These are phyloP conservation scores for Caenorhabditis wallacei DNA, from an alignment of 2,888 invertebrate species.

Conservation along the genomic window DNA sequence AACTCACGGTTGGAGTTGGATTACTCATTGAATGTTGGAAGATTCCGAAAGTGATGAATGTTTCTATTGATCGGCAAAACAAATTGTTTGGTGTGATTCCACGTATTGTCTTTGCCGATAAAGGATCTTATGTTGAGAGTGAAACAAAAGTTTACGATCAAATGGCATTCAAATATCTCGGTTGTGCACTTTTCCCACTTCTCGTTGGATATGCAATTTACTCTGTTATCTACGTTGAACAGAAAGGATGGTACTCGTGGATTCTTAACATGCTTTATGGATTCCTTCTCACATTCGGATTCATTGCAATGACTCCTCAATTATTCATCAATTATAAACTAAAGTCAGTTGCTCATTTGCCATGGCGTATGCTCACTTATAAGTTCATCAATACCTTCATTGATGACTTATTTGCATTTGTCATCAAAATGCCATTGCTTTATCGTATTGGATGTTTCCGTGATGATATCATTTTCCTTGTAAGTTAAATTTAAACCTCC, in stretches of 20 bases:
- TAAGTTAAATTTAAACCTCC: slow-evolving; percentile 84
- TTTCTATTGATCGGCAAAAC: slow-evolving; percentile 82
- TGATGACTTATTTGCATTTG: slow-evolving; percentile 99
- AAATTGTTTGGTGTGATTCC: slow-evolving; percentile 90
- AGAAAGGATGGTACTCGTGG: slow-evolving; percentile 98
- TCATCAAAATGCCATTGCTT: slow-evolving; percentile 99
- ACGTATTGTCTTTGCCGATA: slow-evolving; percentile 90
- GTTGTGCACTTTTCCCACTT: slow-evolving; percentile 96
- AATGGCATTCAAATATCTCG: slow-evolving; percentile 94
- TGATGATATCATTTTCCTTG: slow-evolving; percentile 98
- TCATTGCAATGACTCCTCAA: slow-evolving; percentile 99
- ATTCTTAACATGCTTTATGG: slow-evolving; percentile 97
- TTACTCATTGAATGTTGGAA: slow-evolving; percentile 99
- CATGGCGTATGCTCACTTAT: slow-evolving; percentile 99
- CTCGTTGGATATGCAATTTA: slow-evolving; percentile 95
- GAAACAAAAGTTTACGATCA: slow-evolving; percentile 95
- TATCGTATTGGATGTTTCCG: slow-evolving; percentile 97
- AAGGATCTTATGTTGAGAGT: slow-evolving; percentile 96
- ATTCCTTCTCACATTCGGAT: slow-evolving; percentile 96
- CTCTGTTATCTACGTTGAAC: slow-evolving; percentile 95
- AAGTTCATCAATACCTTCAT: slow-evolving; percentile 99
- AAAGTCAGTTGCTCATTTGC: slow-evolving; percentile 98
- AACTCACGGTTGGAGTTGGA: slow-evolving; percentile 94
- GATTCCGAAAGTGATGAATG: slow-evolving; percentile 89
- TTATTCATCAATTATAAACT: slow-evolving; percentile 99